Evolutionary conservation across 2,113 vertebrate genomes (phyloP).

Genomic region (Lepus timidus): DNA sequence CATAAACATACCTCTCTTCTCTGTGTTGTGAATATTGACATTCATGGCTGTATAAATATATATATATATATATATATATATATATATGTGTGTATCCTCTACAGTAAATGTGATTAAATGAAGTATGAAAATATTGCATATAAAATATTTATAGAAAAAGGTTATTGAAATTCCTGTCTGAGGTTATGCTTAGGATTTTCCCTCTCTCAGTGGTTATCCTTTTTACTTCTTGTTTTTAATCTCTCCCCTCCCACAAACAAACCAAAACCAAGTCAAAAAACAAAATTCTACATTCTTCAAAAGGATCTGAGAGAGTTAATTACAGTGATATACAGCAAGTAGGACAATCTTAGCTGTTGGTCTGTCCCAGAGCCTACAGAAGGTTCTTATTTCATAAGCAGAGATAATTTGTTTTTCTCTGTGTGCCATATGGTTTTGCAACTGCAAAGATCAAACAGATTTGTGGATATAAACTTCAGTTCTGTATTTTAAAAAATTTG

Average conservation of each 20-base stretch:
- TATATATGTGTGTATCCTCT: not conserved
- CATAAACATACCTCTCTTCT: not conserved
- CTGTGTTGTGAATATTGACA: conserved; percentile 57
- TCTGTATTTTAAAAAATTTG: conserved; percentile 69
- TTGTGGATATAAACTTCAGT: conserved; percentile 82
- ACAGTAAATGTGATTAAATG: conserved; percentile 48
- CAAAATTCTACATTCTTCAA: conserved; percentile 54
- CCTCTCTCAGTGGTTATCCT: not conserved
- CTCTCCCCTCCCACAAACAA: not conserved
- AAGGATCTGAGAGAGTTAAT: conserved; percentile 76
- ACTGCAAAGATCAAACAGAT: conserved; percentile 84
- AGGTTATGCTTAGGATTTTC: conserved; percentile 9
- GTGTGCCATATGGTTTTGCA: conserved; percentile 84
- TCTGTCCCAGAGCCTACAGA: conserved; percentile 78
- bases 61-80: too few relatives aligned
- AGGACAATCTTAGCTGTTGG: conserved; percentile 71
- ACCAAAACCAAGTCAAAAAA: not conserved
- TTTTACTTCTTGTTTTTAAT: not conserved
- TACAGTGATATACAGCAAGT: conserved; percentile 59
- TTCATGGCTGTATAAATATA: not conserved
- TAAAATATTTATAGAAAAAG: conserved; percentile 9
- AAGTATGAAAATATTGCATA: not conserved
- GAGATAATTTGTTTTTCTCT: conserved; percentile 84
- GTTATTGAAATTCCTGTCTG: conserved; percentile 19
- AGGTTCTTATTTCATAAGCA: conserved; percentile 83